phyloP scores from a whole-genome alignment of 2,888 invertebrate genomes.

The Sarcophaga variegata region DNA sequence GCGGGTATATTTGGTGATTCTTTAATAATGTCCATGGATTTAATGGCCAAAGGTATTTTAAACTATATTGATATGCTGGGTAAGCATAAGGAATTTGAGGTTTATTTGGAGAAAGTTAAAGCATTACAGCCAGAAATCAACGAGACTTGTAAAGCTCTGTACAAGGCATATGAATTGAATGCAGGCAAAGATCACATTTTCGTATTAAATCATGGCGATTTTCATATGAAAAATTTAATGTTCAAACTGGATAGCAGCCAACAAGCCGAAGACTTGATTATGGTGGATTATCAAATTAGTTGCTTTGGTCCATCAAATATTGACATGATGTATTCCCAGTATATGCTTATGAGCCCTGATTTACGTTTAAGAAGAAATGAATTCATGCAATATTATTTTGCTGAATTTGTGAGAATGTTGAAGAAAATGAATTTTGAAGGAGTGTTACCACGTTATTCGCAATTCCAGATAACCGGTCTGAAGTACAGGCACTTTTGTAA shows the following conservation, averaged over 20 bases:
- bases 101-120: conserved; percentile 72
- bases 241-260: conserved; percentile 69
- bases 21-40: conserved; percentile 33
- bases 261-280: conserved; percentile 51
- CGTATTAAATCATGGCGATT: conserved; percentile 77
- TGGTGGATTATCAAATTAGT: conserved; percentile 75
- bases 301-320: conserved; percentile 71
- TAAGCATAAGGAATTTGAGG: conserved; percentile 58
- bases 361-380: conserved; percentile 71
- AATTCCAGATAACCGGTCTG: conserved; percentile 67
- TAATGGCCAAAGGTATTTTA: conserved; percentile 63
- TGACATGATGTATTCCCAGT: conserved; percentile 74
- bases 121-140: conserved; percentile 60
- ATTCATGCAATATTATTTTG: conserved; percentile 73
- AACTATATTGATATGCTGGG: conserved; percentile 71
- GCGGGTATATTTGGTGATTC: conserved; percentile 48
- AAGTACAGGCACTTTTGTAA: conserved; percentile 61
- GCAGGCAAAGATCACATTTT: conserved; percentile 58
- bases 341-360: conserved; percentile 72
- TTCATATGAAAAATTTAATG: conserved; percentile 77
- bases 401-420: conserved; percentile 70
- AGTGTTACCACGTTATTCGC: conserved; percentile 70
- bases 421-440: conserved; percentile 72
- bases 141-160: conserved; percentile 40
- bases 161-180: conserved; percentile 33